These are phyloP conservation scores for Phyto melanocephala DNA, from an alignment of 2,888 invertebrate species.

Conservation along the genomic window DNA sequence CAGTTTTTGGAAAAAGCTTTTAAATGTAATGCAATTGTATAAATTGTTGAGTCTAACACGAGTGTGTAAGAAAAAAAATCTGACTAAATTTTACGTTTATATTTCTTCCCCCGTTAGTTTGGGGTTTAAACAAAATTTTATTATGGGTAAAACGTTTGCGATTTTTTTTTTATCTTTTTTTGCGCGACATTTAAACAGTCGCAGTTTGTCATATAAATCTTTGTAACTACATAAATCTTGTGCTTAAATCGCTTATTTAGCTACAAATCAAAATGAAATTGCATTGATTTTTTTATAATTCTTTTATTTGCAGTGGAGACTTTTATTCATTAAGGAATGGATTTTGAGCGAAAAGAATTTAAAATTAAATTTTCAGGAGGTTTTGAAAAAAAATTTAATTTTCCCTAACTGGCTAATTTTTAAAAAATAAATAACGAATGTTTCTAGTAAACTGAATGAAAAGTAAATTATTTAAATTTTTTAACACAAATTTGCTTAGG, in stretches of 20 bases:
- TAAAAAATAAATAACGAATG: too few species aligned
- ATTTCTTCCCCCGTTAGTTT: constrained; percentile 43
- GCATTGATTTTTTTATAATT: constrained; percentile 75
- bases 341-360: too few species aligned
- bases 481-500: too few species aligned
- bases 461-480: too few species aligned
- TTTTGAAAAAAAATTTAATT: too few species aligned
- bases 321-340: constrained; percentile 1
- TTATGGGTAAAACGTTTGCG: constrained; percentile 9
- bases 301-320: constrained; percentile 48
- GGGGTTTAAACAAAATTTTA: constrained; percentile 42
- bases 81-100: constrained; percentile 36
- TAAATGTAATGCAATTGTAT: constrained; percentile 62
- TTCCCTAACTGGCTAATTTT: too few species aligned
- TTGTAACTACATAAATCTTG: constrained; percentile 77
- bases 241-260: constrained; percentile 64
- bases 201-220: constrained; percentile 72
- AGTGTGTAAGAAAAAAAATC: neutral
- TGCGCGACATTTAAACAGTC: constrained; percentile 32
- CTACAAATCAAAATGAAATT: constrained; percentile 76
- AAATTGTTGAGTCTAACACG: constrained; percentile 30
- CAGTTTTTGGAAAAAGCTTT: constrained; percentile 58
- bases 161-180: neutral
- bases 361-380: too few species aligned
- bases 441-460: too few species aligned